A percentile compares a stretch with the other conserved stretches of the same genome.
phyloP scores from a whole-genome alignment of 1,140 invertebrate genomes.

The Homalodisca vitripennis region DNA sequence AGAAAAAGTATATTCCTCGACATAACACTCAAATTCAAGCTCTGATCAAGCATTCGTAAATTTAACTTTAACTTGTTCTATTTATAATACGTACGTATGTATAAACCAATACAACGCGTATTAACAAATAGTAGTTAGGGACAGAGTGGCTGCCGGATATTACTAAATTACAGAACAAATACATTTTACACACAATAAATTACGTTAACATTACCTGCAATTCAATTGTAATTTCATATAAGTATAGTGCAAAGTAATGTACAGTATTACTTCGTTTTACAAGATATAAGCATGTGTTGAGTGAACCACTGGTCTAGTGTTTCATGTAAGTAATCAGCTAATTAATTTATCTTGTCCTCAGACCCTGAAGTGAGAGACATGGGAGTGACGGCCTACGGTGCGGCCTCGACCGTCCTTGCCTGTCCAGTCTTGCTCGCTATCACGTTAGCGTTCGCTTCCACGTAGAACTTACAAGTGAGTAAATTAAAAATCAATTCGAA shows the following conservation, averaged over 20 bases:
- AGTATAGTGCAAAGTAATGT: not conserved
- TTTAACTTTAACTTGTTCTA: no score
- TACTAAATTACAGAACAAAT: no score
- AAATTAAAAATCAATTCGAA: not conserved
- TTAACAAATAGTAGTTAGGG: no score
- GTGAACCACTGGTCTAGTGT: not conserved
- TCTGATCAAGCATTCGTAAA: no score
- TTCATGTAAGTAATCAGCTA: not conserved
- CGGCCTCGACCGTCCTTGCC: constrained; percentile 36
- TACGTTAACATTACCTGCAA: not conserved
- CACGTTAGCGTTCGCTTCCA: not conserved
- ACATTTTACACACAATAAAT: not conserved
- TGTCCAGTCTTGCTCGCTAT: not conserved
- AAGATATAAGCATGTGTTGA: not conserved
- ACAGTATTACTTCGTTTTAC: not conserved
- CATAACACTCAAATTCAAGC: no score
- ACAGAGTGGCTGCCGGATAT: no score
- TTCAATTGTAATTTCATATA: not conserved
- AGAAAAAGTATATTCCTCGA: no score
- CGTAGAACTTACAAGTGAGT: constrained; percentile 20
- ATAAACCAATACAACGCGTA: no score
- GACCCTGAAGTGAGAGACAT: constrained; percentile 39
- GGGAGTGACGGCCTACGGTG: constrained; percentile 48
- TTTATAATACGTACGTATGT: no score
- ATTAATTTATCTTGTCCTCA: constrained; percentile 23